phyloP scores from a whole-genome alignment of 1,140 invertebrate genomes.

The Bombus fervidus region DNA sequence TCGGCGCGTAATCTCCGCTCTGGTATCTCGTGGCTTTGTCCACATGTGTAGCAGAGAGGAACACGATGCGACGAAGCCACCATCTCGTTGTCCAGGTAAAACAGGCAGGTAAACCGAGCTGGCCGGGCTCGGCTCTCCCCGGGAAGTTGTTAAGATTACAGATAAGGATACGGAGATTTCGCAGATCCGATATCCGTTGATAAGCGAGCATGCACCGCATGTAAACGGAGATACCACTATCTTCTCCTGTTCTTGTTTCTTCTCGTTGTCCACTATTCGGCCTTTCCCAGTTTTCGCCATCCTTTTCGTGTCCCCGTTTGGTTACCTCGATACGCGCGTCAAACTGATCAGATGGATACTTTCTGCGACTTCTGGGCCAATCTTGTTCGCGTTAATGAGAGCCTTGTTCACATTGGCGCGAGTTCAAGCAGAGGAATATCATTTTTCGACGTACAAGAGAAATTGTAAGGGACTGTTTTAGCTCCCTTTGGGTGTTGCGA shows the following conservation, averaged over 20 bases:
- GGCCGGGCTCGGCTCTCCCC: slow-evolving; percentile 22
- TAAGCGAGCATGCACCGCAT: slow-evolving; percentile 64
- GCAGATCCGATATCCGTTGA: slow-evolving; percentile 78
- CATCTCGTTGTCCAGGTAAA: slow-evolving; percentile 55
- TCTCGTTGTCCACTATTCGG: neutral
- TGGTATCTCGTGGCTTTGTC: slow-evolving; percentile 72
- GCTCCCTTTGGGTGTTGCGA: too few species aligned
- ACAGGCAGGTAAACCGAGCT: slow-evolving; percentile 23
- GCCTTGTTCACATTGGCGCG: too few species aligned
- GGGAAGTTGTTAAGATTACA: slow-evolving; percentile 78
- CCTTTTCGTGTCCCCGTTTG: neutral
- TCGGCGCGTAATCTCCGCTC: slow-evolving; percentile 72
- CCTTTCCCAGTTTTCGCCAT: neutral
- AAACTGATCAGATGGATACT: too few species aligned
- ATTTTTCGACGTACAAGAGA: too few species aligned
- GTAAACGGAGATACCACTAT: slow-evolving; percentile 50
- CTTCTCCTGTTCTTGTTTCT: slow-evolving; percentile 29
- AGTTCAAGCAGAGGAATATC: too few species aligned
- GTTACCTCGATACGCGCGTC: too few species aligned
- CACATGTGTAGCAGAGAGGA: slow-evolving; percentile 30
- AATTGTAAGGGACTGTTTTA: fast-evolving
- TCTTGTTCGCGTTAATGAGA: too few species aligned
- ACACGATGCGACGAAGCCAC: slow-evolving; percentile 35
- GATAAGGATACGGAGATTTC: slow-evolving; percentile 79
- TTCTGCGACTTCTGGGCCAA: too few species aligned